These are phyloP conservation scores for Hypomesus transpacificus DNA, from an alignment of 2,113 vertebrate species.

Conservation along the genomic window DNA sequence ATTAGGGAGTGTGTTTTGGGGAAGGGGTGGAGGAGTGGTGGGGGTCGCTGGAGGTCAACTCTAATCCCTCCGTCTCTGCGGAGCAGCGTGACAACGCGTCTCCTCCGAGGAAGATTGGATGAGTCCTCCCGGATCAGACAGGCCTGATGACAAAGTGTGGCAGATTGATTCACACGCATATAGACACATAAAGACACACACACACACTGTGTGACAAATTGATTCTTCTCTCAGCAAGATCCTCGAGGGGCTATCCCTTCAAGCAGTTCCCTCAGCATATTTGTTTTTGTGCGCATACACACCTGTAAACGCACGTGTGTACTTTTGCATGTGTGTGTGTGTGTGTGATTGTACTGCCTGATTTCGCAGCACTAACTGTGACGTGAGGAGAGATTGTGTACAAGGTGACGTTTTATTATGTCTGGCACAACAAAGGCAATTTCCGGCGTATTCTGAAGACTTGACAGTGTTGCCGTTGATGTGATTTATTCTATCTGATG, in stretches of 20 bases:
- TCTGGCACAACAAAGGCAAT: conserved; percentile 38
- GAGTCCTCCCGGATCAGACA: conserved; percentile 53
- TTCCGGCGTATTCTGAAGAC: conserved; percentile 41
- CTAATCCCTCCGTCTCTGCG: conserved; percentile 58
- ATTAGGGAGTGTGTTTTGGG: conserved; percentile 62
- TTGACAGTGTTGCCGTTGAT: conserved; percentile 39
- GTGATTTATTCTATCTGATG: conserved; percentile 41
- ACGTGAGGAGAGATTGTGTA: conserved; percentile 31
- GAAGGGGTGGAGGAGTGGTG: conserved; percentile 35
- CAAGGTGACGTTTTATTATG: conserved; percentile 38
- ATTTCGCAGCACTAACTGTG: conserved; percentile 6
- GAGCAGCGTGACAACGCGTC: conserved; percentile 63
- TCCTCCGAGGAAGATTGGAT: conserved; percentile 60
- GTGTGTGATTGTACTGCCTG: not conserved
- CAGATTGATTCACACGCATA: conserved; percentile 37
- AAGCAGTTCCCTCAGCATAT: not conserved
- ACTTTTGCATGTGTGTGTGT: not conserved
- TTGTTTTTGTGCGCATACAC: not conserved
- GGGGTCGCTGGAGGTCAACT: conserved; percentile 68
- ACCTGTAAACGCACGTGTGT: not conserved
- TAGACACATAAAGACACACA: not conserved
- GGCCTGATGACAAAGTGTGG: conserved; percentile 47
- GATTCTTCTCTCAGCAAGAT: not conserved
- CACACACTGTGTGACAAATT: not conserved
- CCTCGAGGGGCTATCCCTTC: not conserved